Evolutionary conservation across 1,140 invertebrate species (phyloP), one percentile per base, ranked within the genome.

Genomic region (Tetramorium alpestre): DNA sequence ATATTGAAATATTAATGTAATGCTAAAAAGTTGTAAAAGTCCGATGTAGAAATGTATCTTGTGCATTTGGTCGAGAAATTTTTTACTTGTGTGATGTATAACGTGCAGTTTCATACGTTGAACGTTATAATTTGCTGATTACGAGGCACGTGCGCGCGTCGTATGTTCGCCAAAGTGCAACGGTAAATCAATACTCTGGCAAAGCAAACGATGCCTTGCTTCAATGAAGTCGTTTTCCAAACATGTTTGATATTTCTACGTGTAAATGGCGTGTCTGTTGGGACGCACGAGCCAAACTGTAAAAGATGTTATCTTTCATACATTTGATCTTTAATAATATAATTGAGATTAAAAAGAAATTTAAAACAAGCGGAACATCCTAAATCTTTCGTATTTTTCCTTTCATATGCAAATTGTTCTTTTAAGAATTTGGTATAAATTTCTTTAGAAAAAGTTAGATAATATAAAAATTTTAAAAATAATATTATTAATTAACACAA

Each of bases 121-220:
- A 33, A 47, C 41, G 60, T 78, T 78, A 65, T 78, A 78, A 78
- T 78, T 78, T 78, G 76, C 76, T 78, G 62, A 78, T 78, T 78
- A 78, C 76, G 25, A 78, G 73, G 54, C 38, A 76, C 73, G 38
- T 64, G 76, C 58, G 41, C 41, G 60, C 44, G 76, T 78, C 25
- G 41, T 78, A 33, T 65, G 60, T 65, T 67, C 60, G 60, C 58
- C 60, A 78, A 78, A 78, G 60, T 78, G 58, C 60, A 28, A 78
- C 76, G 58, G 60, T 47, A 47, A 78, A 78, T 78, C 76, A 78
- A 78, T 78, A 78, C 76, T 78, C 41, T 67, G 44, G 44, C 58
- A 65, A 47, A 47, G 76, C 60, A 78, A 78, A 67, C 73, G 73
- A 76, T 60, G 60, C 60, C 28, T 49, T 33, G 60, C 76, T 78